Evolutionary conservation across 2,113 vertebrate genomes (phyloP).

Genomic region (Melospiza melodia): DNA sequence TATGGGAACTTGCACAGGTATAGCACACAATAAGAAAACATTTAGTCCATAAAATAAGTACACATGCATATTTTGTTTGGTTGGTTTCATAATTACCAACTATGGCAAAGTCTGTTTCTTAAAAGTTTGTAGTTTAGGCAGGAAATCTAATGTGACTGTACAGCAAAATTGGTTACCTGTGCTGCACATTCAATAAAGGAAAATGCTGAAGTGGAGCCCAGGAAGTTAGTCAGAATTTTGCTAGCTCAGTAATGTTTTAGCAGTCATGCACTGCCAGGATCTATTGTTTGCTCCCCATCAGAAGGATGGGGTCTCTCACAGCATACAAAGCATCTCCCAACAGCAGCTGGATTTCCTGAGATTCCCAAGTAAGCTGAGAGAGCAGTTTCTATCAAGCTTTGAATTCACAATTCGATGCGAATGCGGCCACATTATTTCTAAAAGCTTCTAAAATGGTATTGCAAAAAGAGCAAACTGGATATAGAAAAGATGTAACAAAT

Average conservation of each 20-base stretch:
- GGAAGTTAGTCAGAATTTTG: conserved; percentile 32
- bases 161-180: not conserved
- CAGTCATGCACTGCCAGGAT: conserved; percentile 32
- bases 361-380: conserved; percentile 46
- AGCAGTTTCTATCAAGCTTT: conserved; percentile 48
- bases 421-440: conserved; percentile 37
- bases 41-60: not conserved
- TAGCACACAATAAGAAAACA: not conserved
- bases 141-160: not conserved
- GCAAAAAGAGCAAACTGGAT: not conserved
- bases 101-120: not conserved
- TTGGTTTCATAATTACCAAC: not conserved
- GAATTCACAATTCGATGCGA: conserved; percentile 43
- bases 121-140: not conserved
- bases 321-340: conserved; percentile 42
- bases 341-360: conserved; percentile 38
- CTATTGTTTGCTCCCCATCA: conserved; percentile 44
- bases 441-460: conserved; percentile 32
- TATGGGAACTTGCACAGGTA: not conserved
- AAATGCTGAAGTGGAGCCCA: conserved; percentile 28
- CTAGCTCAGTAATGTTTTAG: conserved; percentile 63
- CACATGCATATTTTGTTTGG: not conserved
- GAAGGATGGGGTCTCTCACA: conserved; percentile 18
- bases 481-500: not conserved
- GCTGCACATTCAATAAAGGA: conserved; percentile 29